Conservation (phyloP, 2,797 vertebrate species). For the Amazona finschi region DNA sequence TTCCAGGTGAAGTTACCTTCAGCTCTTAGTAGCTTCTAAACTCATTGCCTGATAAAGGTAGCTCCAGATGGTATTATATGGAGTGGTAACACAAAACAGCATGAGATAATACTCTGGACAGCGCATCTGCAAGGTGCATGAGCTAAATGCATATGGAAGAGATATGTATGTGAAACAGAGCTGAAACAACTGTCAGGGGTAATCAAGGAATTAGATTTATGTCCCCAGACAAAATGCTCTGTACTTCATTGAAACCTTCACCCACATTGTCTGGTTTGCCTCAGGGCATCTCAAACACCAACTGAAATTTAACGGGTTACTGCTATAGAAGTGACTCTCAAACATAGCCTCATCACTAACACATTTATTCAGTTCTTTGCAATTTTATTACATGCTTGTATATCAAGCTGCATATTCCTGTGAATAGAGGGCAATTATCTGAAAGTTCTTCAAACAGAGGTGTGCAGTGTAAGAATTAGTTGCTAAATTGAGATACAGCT, state of each 20-base stretch:
- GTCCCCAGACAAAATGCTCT: background rate
- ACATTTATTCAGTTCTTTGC: background rate
- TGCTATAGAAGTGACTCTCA: background rate
- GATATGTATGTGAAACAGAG: background rate
- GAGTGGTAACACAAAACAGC: background rate
- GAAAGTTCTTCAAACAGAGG: background rate
- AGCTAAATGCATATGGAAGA: background rate
- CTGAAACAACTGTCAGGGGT: background rate
- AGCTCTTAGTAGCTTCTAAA: background rate
- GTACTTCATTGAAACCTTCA: background rate
- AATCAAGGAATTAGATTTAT: background rate
- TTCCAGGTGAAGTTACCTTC: background rate
- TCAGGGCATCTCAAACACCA: background rate
- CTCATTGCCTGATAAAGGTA: background rate
- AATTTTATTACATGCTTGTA: rapidly evolving
- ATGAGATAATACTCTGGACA: background rate
- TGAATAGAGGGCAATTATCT: background rate
- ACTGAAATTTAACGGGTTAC: background rate
- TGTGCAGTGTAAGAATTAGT: background rate
- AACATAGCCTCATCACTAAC: background rate
- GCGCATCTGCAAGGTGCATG: background rate
- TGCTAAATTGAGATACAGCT: background rate
- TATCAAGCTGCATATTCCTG: background rate
- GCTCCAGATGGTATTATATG: background rate
- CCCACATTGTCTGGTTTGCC: background rate